These are phyloP conservation scores for Sciurus niger DNA, from an alignment of 2,113 vertebrate genomes.

Conservation along the genomic window DNA sequence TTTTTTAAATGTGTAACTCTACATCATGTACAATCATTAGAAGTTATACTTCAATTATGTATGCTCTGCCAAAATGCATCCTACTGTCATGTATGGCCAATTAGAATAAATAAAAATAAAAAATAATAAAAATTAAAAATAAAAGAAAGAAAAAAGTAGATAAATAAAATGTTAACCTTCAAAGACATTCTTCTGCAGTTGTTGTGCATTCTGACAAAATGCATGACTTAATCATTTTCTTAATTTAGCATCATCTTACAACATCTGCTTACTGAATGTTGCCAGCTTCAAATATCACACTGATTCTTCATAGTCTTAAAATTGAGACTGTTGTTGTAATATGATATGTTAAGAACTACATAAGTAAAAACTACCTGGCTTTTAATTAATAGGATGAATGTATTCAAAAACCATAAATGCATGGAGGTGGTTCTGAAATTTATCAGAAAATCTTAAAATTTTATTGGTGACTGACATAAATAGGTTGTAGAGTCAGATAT, in stretches of 20 bases:
- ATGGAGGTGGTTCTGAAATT: neutral
- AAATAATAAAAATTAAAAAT: no score
- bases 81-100: no score
- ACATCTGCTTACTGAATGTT: neutral
- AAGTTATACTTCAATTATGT: no score
- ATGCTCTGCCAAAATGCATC: no score
- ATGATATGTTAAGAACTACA: neutral
- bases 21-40: no score
- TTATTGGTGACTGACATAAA: neutral
- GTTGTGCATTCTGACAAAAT: conserved; percentile 26
- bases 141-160: no score
- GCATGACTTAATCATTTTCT: neutral
- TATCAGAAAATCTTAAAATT: neutral
- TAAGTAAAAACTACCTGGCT: neutral
- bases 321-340: neutral
- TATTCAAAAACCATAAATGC: neutral
- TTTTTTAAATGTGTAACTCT: neutral
- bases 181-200: conserved; percentile 23
- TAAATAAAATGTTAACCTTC: conserved; percentile 33
- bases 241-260: conserved; percentile 50
- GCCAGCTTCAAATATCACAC: neutral
- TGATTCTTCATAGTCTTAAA: neutral
- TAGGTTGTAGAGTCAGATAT: neutral
- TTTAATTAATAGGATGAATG: conserved; percentile 5
- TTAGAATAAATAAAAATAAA: no score